Percentiles rank a stretch among this genome's conserved stretches.
These are phyloP conservation scores for Beris chalybata DNA, from an alignment of 2,888 invertebrate genomes.

Conservation along the genomic window DNA sequence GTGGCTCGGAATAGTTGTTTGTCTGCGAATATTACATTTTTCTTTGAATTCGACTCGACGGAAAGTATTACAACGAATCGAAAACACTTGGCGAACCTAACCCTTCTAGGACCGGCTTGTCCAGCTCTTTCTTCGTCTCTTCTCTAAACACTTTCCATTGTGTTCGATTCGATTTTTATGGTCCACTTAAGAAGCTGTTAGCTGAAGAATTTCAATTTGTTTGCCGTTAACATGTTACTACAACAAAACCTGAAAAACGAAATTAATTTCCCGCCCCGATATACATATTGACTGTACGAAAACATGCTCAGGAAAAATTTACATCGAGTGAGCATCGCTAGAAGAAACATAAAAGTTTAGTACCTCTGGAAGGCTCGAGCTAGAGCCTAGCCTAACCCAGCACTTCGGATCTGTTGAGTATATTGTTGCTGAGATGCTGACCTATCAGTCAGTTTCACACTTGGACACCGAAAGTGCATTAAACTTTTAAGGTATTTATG, in stretches of 20 bases:
- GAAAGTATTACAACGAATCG: neutral
- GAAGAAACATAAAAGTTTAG: conserved; percentile 23
- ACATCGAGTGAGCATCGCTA: neutral
- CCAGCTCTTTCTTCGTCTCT: neutral
- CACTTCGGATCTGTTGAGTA: neutral
- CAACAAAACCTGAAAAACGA: conserved; percentile 20
- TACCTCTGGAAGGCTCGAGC: neutral
- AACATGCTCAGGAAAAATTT: conserved; percentile 18
- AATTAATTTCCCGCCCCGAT: conserved; percentile 17
- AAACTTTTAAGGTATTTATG: conserved; percentile 4
- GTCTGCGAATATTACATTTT: neutral
- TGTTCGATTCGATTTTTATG: conserved; percentile 27
- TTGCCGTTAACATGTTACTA: conserved; percentile 27
- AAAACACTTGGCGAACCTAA: neutral
- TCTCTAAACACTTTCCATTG: conserved; percentile 18
- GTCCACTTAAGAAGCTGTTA: conserved; percentile 31
- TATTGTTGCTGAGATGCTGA: conserved; percentile 9
- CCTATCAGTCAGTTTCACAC: conserved; percentile 29
- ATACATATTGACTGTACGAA: conserved; percentile 10
- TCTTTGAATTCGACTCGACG: neutral
- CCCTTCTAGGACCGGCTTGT: neutral
- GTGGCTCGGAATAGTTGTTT: no score
- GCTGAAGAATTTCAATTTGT: conserved; percentile 30
- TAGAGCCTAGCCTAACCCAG: neutral
- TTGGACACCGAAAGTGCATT: conserved; percentile 28